Evolutionary conservation across 2,797 vertebrate species (phyloP).

Genomic region (Aselliscus stoliczkanus): DNA sequence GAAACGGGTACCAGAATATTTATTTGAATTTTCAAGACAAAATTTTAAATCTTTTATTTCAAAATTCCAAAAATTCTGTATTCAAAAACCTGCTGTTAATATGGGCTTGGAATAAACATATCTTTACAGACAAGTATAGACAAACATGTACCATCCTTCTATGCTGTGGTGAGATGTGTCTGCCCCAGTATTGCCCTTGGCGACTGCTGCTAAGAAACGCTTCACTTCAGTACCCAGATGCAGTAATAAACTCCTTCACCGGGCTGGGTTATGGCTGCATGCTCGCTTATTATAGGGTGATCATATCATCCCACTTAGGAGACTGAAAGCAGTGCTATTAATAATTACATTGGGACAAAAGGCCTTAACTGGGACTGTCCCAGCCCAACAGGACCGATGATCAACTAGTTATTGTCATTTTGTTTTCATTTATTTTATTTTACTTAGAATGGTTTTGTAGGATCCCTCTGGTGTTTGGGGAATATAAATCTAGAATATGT

Average conservation of each 20-base stretch:
- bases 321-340: not conserved
- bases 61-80: not conserved
- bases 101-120: not conserved
- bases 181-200: not conserved
- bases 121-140: not conserved
- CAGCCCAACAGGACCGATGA: not conserved
- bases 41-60: not conserved
- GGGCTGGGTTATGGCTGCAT: not conserved
- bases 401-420: not conserved
- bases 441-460: slow-evolving; percentile 14
- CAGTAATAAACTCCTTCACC: not conserved
- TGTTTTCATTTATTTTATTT: slow-evolving; percentile 8
- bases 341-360: not conserved
- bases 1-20: not conserved
- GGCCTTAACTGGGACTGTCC: not conserved
- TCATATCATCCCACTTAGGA: not conserved
- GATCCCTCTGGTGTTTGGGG: not conserved
- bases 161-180: not conserved
- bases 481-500: not conserved
- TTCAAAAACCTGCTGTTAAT: not conserved
- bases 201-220: not conserved
- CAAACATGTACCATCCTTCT: not conserved
- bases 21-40: not conserved
- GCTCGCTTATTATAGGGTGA: not conserved
- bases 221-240: not conserved